A percentile compares a stretch with the other conserved stretches of the same genome.
These are phyloP conservation scores for Papilio gigon DNA, from an alignment of 2,888 invertebrate genomes.

Conservation along the genomic window DNA sequence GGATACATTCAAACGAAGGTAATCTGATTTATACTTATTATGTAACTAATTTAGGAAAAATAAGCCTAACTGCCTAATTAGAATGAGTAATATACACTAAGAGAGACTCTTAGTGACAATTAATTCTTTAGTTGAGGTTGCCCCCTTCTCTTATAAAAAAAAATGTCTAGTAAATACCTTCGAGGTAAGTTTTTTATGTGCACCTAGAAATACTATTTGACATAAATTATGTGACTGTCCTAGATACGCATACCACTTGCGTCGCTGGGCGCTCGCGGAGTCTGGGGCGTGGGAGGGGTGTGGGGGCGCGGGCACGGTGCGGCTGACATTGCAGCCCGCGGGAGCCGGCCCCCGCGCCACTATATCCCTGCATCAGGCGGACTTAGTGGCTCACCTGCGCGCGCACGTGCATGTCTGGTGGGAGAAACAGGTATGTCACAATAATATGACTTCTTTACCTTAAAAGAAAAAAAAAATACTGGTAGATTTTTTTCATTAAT, in stretches of 20 bases:
- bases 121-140: no score
- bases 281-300: conserved; percentile 90
- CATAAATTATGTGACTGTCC: conserved; percentile 18
- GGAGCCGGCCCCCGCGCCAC: conserved; percentile 93
- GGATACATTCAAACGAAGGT: conserved; percentile 93
- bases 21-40: conserved; percentile 37
- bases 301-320: conserved; percentile 79
- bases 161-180: no score
- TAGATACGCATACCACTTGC: conserved; percentile 93
- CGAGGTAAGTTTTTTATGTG: no score
- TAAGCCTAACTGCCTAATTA: background rate
- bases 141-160: no score
- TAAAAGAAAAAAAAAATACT: background rate
- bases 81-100: no score
- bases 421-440: conserved; percentile 83
- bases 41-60: conserved; percentile 7
- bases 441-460: background rate
- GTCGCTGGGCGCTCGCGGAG: conserved; percentile 94
- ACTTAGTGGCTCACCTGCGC: conserved; percentile 94
- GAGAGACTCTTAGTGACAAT: no score
- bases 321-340: conserved; percentile 93
- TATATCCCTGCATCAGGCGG: conserved; percentile 91
- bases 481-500: no score
- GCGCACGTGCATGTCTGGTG: conserved; percentile 98
- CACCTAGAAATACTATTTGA: no score